These are phyloP conservation scores for Palythoa caribaeorum DNA, from an alignment of 92 coral and sea anemone species.

Conservation along the genomic window DNA sequence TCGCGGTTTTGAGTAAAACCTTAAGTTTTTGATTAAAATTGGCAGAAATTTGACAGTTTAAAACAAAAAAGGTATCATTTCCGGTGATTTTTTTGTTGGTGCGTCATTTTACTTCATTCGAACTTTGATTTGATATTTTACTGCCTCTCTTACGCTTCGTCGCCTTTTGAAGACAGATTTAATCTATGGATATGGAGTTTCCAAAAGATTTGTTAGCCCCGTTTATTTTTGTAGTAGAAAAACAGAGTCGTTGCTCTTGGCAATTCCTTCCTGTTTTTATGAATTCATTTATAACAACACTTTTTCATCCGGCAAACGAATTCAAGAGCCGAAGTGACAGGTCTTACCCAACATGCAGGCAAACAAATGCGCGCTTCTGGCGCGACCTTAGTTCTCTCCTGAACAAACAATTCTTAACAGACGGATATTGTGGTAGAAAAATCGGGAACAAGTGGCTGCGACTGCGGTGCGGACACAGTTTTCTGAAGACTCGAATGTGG, in stretches of 20 bases:
- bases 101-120: slow-evolving; percentile 45
- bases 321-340: neutral
- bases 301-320: slow-evolving; percentile 24
- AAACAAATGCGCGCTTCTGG: slow-evolving; percentile 31
- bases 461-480: neutral
- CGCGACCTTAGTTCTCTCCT: slow-evolving; percentile 41
- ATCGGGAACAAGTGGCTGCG: slow-evolving; percentile 25
- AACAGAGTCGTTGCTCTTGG: neutral
- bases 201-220: slow-evolving; percentile 24
- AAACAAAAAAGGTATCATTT: slow-evolving; percentile 58
- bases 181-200: neutral
- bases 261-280: slow-evolving; percentile 39
- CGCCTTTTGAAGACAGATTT: slow-evolving; percentile 22
- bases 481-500: neutral
- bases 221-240: slow-evolving; percentile 24
- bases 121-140: slow-evolving; percentile 49
- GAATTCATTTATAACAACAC: slow-evolving; percentile 16
- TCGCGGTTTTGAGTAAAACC: slow-evolving; percentile 30
- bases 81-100: slow-evolving; percentile 83
- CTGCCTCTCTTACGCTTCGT: neutral
- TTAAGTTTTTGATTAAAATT: slow-evolving; percentile 66
- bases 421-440: slow-evolving; percentile 48
- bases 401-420: slow-evolving; percentile 58
- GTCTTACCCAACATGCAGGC: neutral
- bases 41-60: slow-evolving; percentile 79